A percentile compares a stretch with the other conserved stretches of the same genome.
These are phyloP conservation scores for Metallyticus violacea DNA, from an alignment of 2,888 invertebrate species.

Conservation along the genomic window DNA sequence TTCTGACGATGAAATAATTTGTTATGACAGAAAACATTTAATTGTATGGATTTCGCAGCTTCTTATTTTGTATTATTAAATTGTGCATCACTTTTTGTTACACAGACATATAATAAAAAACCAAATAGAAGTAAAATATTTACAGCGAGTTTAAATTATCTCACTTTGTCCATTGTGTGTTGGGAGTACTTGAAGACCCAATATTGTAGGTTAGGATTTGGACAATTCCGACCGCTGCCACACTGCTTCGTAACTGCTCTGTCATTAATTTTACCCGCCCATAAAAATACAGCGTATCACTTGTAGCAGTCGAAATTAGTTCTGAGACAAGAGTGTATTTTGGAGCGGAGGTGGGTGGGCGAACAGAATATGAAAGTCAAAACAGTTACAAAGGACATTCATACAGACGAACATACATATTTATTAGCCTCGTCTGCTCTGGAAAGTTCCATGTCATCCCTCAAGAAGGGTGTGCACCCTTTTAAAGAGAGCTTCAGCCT, in stretches of 20 bases:
- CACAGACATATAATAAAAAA: too few relatives aligned
- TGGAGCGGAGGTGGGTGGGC: too few relatives aligned
- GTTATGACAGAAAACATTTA: too few relatives aligned
- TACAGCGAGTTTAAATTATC: too few relatives aligned
- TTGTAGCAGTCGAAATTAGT: not conserved
- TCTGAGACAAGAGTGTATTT: not conserved
- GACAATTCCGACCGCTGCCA: not conserved
- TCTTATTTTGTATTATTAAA: too few relatives aligned
- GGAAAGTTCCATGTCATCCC: not conserved
- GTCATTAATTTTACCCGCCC: not conserved
- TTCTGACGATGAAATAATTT: too few relatives aligned
- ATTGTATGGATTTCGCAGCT: too few relatives aligned
- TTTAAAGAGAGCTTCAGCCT: not conserved
- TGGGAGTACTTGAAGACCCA: not conserved
- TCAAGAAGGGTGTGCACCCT: not conserved
- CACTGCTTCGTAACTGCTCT: not conserved
- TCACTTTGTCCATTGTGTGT: not conserved
- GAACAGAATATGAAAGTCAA: constrained; percentile 23
- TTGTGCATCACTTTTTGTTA: too few relatives aligned
- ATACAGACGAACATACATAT: constrained; percentile 17
- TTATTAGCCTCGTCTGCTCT: constrained; percentile 5
- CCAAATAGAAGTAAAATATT: too few relatives aligned
- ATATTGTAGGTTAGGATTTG: not conserved
- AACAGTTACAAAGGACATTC: not conserved
- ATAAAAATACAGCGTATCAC: not conserved